Evolutionary conservation across 2,113 vertebrate genomes (phyloP).

Genomic region (Psilopogon haemacephalus): DNA sequence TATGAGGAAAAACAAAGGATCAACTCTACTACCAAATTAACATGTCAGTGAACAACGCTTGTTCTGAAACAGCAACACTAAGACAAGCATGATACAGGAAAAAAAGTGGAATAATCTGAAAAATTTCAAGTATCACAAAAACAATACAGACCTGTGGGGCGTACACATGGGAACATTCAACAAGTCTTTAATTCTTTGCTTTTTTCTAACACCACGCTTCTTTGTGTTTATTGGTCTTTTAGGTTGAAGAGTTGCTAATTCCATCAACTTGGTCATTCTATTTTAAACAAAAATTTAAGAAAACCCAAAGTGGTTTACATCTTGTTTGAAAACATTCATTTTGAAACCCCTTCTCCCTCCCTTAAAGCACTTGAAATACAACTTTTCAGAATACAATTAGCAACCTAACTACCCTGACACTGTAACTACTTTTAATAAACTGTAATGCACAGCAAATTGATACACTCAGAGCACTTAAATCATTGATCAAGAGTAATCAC

Average conservation of each 20-base stretch:
- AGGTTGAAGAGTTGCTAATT: constrained; percentile 89
- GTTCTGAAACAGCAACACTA: neutral
- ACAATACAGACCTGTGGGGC: constrained; percentile 82
- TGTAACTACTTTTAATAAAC: neutral
- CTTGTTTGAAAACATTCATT: neutral
- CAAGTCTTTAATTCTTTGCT: constrained; percentile 90
- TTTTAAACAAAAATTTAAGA: neutral
- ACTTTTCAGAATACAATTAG: neutral
- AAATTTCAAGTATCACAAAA: neutral
- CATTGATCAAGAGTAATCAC: fast-evolving
- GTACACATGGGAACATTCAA: constrained; percentile 77
- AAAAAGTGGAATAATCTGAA: neutral
- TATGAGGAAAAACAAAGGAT: neutral
- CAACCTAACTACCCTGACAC: neutral
- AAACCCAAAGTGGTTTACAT: neutral
- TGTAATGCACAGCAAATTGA: neutral
- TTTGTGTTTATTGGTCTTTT: constrained; percentile 87
- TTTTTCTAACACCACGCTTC: constrained; percentile 85
- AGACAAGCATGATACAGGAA: neutral
- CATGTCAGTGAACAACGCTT: neutral
- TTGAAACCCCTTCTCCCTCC: neutral
- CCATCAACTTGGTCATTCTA: constrained; percentile 92
- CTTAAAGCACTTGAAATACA: neutral
- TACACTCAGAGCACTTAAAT: neutral
- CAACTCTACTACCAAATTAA: neutral